phyloP scores from a whole-genome alignment of 1,140 invertebrate species.

The Lepidotrigona ventralis region DNA sequence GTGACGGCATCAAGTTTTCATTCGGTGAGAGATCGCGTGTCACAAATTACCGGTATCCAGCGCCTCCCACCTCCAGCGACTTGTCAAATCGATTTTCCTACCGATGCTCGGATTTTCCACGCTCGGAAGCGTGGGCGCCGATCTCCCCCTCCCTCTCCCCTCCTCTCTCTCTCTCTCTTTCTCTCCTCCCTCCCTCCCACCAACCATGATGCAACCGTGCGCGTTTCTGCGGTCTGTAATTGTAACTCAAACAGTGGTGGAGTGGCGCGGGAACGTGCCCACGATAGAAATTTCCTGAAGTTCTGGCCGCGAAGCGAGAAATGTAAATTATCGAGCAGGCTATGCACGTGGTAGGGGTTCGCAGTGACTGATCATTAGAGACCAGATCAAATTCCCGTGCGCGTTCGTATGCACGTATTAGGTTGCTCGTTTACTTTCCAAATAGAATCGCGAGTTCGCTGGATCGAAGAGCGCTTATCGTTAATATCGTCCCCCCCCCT shows the following conservation, averaged over 20 bases:
- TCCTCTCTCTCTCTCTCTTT: background rate
- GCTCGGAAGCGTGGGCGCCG: background rate
- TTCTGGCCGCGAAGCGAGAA: constrained; percentile 21
- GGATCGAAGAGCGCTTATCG: background rate
- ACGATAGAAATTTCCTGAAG: constrained; percentile 26
- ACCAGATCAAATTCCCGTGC: constrained; percentile 19
- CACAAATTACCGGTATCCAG: constrained; percentile 75
- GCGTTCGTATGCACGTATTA: background rate
- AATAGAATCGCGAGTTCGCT: background rate
- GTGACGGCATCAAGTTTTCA: constrained; percentile 74
- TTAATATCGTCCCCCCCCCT: background rate
- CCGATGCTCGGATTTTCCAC: constrained; percentile 55
- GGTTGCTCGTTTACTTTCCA: constrained; percentile 14
- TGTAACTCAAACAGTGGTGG: constrained; percentile 47
- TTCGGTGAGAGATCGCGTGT: constrained; percentile 74
- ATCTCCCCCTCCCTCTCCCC: background rate
- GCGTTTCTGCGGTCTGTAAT: constrained; percentile 39
- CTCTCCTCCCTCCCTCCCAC: too few relatives aligned
- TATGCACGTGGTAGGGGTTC: background rate
- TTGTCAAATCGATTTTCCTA: constrained; percentile 75
- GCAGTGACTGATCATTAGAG: constrained; percentile 21
- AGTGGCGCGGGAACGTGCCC: background rate
- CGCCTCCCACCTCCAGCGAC: constrained; percentile 5
- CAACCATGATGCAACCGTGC: constrained; percentile 1
- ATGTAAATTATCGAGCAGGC: constrained; percentile 24